Base-by-base conservation (phyloP, 2,888 invertebrate species). In the Pristionchus exspectatus region DNA sequence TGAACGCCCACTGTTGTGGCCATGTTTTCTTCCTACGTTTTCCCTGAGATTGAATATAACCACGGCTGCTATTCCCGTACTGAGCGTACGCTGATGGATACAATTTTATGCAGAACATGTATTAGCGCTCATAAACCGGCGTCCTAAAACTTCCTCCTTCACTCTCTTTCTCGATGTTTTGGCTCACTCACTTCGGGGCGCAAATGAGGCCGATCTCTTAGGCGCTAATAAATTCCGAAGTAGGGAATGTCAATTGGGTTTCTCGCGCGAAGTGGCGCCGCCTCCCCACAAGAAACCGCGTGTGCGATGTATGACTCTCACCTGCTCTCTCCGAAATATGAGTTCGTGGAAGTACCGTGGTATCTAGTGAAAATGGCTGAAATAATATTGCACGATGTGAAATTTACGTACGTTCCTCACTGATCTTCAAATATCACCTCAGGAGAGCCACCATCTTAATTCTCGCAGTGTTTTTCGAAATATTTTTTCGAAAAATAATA, bases 151-250 rank as follows among this genome's bases (percentile, higher is more conserved):
- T 63, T 63, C 63, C 63, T 63, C n/a, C 63, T 63, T 63, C 24
- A 24, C 63, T 63, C 59, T 59, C 63, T 10, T 59, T 59, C 59
- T 59, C 21, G 44, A n/a, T 63, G 63, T 63, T 63, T n/a, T 63
- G 63, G 63, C 63, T 63, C 63, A n/a, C 10, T 63, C n/a, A 38
- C 38, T 38, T 69, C 12, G 69, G 4, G 38, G 38, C 44, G 74
- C 74, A 74, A 74, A 74, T 74, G 74, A 74, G 74, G 21, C 38
- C 30, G 69, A 38, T 74, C 74, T 74, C 74, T 30, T 56, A 56
- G 56, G 56, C 72, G 30, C 72, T 74, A 74, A 74, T 74, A 74
- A 74, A 74, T 74, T 74, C 38, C 24, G 69, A 27, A 50, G 44
- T 50, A 50, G 44, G 9, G 74, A 74, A 74, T 74, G 74, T 18